Percentiles rank a stretch among this genome's conserved stretches.
Conservation (phyloP, 1,140 invertebrate genomes). For the Drosophila micromelanica region DNA sequence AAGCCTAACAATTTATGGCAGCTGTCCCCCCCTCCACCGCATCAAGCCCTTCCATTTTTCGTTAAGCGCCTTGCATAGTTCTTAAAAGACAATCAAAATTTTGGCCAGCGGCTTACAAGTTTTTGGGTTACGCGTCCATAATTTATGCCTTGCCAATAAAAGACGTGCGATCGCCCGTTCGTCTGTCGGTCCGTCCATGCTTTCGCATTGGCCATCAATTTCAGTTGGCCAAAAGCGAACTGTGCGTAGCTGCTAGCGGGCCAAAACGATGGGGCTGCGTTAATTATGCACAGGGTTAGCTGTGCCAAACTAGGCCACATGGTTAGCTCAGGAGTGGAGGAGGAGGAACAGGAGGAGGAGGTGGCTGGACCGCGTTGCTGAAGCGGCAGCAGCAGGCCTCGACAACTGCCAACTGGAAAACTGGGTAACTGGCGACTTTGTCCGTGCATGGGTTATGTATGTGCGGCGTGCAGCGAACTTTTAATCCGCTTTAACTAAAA, state of each 20-base stretch:
- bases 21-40: conserved; percentile 2
- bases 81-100: conserved; percentile 75
- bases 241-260: conserved; percentile 50
- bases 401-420: neutral
- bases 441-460: conserved; percentile 74
- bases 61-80: conserved; percentile 38
- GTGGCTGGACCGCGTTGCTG: conserved; percentile 18
- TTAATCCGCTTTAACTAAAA: conserved; percentile 82
- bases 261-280: conserved; percentile 46
- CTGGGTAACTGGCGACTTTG: conserved; percentile 19
- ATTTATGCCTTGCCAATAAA: conserved; percentile 76
- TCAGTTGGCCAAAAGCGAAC: conserved; percentile 58
- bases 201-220: conserved; percentile 65
- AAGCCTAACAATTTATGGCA: conserved; percentile 65
- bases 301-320: conserved; percentile 77
- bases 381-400: conserved; percentile 7
- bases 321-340: conserved; percentile 23
- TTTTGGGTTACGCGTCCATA: conserved; percentile 56
- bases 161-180: conserved; percentile 48
- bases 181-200: conserved; percentile 31
- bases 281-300: conserved; percentile 79
- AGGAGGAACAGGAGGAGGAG: too few relatives aligned
- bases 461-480: conserved; percentile 81
- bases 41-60: neutral
- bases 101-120: conserved; percentile 70